Conservation (phyloP, 2,113 vertebrate species). For the Cinclus cinclus region DNA sequence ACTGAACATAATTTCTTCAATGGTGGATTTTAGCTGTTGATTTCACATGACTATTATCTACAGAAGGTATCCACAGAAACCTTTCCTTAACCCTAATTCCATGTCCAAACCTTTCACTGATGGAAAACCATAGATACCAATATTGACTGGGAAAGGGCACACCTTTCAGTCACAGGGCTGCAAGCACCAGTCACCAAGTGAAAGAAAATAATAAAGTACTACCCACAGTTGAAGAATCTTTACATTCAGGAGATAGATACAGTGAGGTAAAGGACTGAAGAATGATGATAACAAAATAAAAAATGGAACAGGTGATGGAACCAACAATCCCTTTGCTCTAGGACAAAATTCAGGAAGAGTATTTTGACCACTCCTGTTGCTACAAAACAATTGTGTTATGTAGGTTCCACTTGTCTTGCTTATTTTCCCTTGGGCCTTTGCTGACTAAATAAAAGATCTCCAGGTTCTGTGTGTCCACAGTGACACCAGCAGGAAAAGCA, state of each 20-base stretch:
- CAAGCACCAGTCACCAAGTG: background rate
- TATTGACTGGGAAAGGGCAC: background rate
- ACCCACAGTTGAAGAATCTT: background rate
- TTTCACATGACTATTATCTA: background rate
- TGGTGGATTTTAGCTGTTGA: background rate
- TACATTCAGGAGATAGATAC: background rate
- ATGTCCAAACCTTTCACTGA: background rate
- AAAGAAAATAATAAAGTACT: background rate
- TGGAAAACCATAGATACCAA: background rate
- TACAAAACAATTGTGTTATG: background rate
- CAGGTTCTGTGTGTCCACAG: background rate
- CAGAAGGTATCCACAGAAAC: background rate
- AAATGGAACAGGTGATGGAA: background rate
- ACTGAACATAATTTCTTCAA: background rate
- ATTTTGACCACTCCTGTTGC: background rate
- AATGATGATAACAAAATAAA: background rate
- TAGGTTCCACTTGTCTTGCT: background rate
- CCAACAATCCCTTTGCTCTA: background rate
- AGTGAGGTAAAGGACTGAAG: background rate
- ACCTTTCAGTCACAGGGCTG: background rate
- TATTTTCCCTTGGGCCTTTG: background rate
- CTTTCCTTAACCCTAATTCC: fast-evolving
- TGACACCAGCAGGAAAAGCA: constrained; percentile 8
- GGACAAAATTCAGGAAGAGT: background rate
- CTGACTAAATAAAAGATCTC: background rate